Percentiles rank a stretch among this genome's conserved stretches.
These are phyloP conservation scores for Lucilia cuprina DNA, from an alignment of 1,140 invertebrate species.

Conservation along the genomic window DNA sequence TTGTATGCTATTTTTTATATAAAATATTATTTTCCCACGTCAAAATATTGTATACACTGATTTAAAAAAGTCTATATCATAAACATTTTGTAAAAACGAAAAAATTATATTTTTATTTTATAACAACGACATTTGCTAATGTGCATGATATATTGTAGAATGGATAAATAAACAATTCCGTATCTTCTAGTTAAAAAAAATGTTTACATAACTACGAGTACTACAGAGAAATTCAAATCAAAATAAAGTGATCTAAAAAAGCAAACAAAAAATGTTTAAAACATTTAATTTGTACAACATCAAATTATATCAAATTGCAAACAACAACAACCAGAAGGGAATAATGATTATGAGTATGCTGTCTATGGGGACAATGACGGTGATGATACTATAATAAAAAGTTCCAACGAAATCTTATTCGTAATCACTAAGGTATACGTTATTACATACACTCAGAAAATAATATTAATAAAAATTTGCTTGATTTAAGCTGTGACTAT, in stretches of 20 bases:
- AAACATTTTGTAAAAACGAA: not conserved
- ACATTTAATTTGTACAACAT: not conserved
- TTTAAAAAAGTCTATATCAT: not conserved
- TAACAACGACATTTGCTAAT: no score
- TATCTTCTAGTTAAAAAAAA: not conserved
- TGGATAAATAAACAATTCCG: not conserved
- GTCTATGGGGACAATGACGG: not conserved
- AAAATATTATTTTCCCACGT: not conserved
- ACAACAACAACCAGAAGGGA: not conserved
- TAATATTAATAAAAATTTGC: not conserved
- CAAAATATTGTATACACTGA: not conserved
- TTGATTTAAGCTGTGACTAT: no score
- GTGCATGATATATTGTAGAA: not conserved
- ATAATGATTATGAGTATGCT: not conserved
- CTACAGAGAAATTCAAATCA: conserved; percentile 8
- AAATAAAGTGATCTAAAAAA: not conserved
- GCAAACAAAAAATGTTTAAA: no score
- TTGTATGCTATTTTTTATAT: no score
- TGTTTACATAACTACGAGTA: not conserved
- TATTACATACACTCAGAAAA: not conserved
- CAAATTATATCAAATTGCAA: conserved; percentile 14
- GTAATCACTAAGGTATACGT: not conserved
- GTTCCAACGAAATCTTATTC: not conserved
- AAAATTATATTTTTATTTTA: no score
- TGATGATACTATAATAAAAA: not conserved